Conservation (phyloP, 2,888 invertebrate genomes). For the Deroplatys truncata region DNA sequence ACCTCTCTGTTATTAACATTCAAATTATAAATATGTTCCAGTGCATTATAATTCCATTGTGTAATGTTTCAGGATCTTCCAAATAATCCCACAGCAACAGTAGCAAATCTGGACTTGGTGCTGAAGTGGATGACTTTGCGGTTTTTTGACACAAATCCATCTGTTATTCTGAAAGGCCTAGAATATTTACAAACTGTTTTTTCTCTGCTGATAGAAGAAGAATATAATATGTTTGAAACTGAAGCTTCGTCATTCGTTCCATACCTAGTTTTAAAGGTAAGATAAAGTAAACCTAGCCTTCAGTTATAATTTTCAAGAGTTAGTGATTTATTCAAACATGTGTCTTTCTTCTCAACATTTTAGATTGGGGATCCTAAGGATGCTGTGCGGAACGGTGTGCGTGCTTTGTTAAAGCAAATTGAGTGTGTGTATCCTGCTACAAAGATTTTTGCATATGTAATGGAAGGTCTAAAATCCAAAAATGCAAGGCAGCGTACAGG, state of each 20-base stretch:
- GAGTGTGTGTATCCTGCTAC: slow-evolving; percentile 82
- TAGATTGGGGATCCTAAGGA: slow-evolving; percentile 95
- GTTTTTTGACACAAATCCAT: slow-evolving; percentile 98
- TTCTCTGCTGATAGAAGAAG: slow-evolving; percentile 68
- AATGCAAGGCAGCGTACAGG: slow-evolving; percentile 92
- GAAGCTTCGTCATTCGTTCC: slow-evolving; percentile 94
- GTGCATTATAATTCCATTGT: no score
- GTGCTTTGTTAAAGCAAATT: slow-evolving; percentile 78
- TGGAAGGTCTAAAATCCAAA: slow-evolving; percentile 95
- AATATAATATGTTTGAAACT: slow-evolving; percentile 83
- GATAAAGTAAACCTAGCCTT: slow-evolving; percentile 11
- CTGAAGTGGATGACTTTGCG: slow-evolving; percentile 94
- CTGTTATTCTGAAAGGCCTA: slow-evolving; percentile 90
- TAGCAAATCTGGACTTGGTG: slow-evolving; percentile 89
- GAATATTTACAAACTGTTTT: slow-evolving; percentile 87
- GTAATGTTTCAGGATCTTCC: slow-evolving; percentile 57
- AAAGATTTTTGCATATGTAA: slow-evolving; percentile 82
- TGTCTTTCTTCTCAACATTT: not conserved
- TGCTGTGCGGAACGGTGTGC: slow-evolving; percentile 84
- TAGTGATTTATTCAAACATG: not conserved
- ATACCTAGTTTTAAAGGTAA: slow-evolving; percentile 86
- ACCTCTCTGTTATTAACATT: no score
- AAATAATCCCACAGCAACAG: slow-evolving; percentile 72
- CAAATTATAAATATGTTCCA: no score
- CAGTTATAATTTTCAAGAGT: no score